These are phyloP conservation scores for Apotomis turbidana DNA, from an alignment of 2,888 invertebrate species.

Conservation along the genomic window DNA sequence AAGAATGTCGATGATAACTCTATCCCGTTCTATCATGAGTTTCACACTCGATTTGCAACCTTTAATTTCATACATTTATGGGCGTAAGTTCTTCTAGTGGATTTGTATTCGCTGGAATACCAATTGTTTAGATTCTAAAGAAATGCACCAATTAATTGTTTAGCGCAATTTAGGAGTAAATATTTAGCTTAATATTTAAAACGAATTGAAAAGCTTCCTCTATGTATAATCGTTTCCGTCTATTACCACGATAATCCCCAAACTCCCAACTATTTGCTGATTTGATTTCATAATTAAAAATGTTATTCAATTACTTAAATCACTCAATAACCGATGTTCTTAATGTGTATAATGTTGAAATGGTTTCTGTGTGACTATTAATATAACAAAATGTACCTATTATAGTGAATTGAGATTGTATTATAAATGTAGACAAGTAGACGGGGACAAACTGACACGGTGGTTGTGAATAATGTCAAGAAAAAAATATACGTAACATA, in stretches of 20 bases:
- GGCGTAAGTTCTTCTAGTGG: not conserved
- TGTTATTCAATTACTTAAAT: slow-evolving; percentile 14
- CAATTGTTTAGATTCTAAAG: slow-evolving; percentile 17
- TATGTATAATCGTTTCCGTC: slow-evolving; percentile 3
- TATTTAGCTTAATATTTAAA: slow-evolving; percentile 22
- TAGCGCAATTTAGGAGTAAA: slow-evolving; percentile 30
- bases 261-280: not conserved
- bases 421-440: slow-evolving; percentile 24
- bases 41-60: no score
- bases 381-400: slow-evolving; percentile 37
- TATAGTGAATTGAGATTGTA: slow-evolving; percentile 36
- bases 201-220: slow-evolving; percentile 21
- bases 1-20: no score
- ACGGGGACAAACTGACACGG: slow-evolving; percentile 10
- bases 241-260: slow-evolving; percentile 9
- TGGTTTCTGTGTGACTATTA: slow-evolving; percentile 10
- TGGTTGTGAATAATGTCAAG: slow-evolving; percentile 7
- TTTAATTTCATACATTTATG: no score
- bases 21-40: no score
- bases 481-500: no score
- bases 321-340: slow-evolving; percentile 10
- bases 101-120: not conserved
- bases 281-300: not conserved
- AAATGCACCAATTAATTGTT: slow-evolving; percentile 35
- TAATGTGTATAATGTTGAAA: slow-evolving; percentile 31